Evolutionary conservation across 2,797 vertebrate species (phyloP).

Genomic region (Synanceia verrucosa): DNA sequence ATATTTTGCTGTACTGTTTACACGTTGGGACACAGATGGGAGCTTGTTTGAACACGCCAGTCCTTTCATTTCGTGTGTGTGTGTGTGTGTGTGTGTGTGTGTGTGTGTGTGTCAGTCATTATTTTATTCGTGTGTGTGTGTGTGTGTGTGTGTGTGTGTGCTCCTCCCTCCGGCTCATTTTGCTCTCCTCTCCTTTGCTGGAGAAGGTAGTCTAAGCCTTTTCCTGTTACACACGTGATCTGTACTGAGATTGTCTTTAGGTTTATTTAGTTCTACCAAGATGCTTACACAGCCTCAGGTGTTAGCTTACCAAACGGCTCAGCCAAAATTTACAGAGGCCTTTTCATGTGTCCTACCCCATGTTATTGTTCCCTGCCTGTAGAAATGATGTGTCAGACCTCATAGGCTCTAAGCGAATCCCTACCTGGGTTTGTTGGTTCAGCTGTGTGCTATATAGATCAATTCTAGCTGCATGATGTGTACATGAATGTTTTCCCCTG

Average conservation of each 20-base stretch:
- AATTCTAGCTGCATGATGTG: neutral
- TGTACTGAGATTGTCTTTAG: slow-evolving; percentile 20
- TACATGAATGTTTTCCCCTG: neutral
- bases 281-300: neutral
- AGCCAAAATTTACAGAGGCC: neutral
- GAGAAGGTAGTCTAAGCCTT: slow-evolving; percentile 1
- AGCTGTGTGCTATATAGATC: too few species aligned
- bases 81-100: slow-evolving; percentile 12
- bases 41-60: slow-evolving; percentile 15
- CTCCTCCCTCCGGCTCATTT: slow-evolving; percentile 35
- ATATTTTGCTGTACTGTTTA: neutral
- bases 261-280: slow-evolving; percentile 1
- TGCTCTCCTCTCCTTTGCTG: neutral
- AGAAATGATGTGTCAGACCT: slow-evolving; percentile 8
- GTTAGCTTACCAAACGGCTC: neutral
- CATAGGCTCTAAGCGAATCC: neutral
- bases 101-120: slow-evolving; percentile 20
- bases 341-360: neutral
- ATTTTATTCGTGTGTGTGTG: slow-evolving; percentile 7
- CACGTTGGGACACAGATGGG: neutral
- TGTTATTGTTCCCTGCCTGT: neutral
- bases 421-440: neutral
- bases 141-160: slow-evolving; percentile 8
- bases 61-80: slow-evolving; percentile 1
- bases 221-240: slow-evolving; percentile 47